phyloP scores from a whole-genome alignment of 2,113 vertebrate genomes.

The Periophthalmus modestus region DNA sequence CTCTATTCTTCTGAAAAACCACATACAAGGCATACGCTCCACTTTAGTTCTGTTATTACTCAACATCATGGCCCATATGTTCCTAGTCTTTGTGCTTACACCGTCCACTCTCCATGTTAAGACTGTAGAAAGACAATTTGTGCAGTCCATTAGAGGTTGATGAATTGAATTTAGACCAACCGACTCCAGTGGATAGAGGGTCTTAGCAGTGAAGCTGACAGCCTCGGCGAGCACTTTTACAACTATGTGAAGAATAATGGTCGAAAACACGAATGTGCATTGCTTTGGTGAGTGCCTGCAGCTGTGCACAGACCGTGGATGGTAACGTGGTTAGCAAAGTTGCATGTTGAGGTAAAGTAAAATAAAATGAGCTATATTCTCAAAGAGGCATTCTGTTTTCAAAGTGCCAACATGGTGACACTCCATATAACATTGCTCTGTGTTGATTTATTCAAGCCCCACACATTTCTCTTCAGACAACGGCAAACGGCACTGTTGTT shows the following conservation, averaged over 20 bases:
- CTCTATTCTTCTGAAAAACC: background rate
- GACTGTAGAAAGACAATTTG: conserved; percentile 69
- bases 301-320: conserved; percentile 39
- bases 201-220: conserved; percentile 56
- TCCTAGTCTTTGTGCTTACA: conserved; percentile 37
- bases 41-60: conserved; percentile 10
- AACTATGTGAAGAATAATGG: conserved; percentile 32
- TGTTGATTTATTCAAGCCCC: conserved; percentile 18
- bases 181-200: conserved; percentile 52
- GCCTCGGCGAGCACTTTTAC: conserved; percentile 26
- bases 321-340: background rate
- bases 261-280: conserved; percentile 30
- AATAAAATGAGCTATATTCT: background rate
- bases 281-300: conserved; percentile 14
- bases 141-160: conserved; percentile 75
- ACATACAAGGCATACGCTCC: background rate
- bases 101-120: conserved; percentile 49
- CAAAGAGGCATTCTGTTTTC: background rate
- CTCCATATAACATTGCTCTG: background rate
- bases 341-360: background rate
- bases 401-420: background rate
- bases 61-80: conserved; percentile 37
- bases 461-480: conserved; percentile 16
- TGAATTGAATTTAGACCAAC: conserved; percentile 74
- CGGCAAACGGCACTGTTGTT: conserved; percentile 16